Conservation (phyloP, 2,797 vertebrate genomes). For the Spheniscus humboldti region DNA sequence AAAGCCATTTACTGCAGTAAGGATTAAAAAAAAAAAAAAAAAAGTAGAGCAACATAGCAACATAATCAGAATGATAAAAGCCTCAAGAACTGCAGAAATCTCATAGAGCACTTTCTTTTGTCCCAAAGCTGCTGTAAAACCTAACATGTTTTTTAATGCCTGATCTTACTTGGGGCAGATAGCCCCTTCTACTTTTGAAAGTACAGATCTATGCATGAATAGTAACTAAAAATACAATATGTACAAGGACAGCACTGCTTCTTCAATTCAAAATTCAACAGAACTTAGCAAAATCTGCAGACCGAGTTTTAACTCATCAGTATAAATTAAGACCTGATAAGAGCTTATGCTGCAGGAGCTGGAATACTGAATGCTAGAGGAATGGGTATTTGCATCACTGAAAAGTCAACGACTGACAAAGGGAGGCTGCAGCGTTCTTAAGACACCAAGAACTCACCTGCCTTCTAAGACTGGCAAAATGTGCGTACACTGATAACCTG, state of each 20-base stretch:
- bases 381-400: not conserved
- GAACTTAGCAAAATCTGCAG: not conserved
- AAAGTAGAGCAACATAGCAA: not conserved
- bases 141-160: not conserved
- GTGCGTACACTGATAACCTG: slow-evolving; percentile 93
- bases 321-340: not conserved
- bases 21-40: not conserved
- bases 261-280: not conserved
- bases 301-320: not conserved
- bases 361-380: not conserved
- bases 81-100: not conserved
- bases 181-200: not conserved
- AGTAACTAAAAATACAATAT: not conserved
- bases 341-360: not conserved
- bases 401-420: not conserved
- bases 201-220: not conserved
- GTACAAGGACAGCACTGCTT: not conserved
- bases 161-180: not conserved
- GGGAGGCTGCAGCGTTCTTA: accelerated
- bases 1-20: not conserved
- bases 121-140: not conserved
- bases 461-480: slow-evolving; percentile 90
- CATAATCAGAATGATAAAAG: not conserved
- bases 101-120: not conserved
- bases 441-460: slow-evolving; percentile 75